phyloP scores from a whole-genome alignment of 2,113 vertebrate species.

The Daubentonia madagascariensis region DNA sequence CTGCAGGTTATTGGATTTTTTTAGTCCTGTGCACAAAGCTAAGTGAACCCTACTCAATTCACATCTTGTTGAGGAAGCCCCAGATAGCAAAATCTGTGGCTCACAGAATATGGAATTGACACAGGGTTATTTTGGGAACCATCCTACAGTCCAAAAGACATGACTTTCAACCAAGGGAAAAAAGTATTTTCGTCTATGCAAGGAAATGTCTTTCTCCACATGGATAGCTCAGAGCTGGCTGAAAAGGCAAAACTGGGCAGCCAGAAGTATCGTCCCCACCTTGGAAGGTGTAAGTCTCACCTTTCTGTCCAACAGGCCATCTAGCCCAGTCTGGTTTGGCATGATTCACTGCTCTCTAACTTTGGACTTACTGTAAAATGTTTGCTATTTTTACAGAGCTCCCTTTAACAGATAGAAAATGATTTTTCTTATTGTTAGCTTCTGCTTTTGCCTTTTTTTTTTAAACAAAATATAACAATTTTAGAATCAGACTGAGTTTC shows the following conservation, averaged over 20 bases:
- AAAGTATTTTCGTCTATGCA: neutral
- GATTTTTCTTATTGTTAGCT: constrained; percentile 14
- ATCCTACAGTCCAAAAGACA: neutral
- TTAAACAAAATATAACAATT: neutral
- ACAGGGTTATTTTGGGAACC: constrained; percentile 4
- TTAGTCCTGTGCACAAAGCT: neutral
- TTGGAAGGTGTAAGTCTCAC: neutral
- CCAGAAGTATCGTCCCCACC: neutral
- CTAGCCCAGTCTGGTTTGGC: neutral
- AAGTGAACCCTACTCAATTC: neutral
- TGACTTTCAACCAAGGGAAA: constrained; percentile 37
- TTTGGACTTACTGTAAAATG: neutral
- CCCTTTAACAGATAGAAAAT: neutral
- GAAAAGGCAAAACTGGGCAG: neutral
- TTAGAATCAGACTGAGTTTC: neutral
- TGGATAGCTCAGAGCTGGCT: neutral
- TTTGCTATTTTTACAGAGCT: constrained; percentile 28
- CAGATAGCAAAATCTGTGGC: neutral
- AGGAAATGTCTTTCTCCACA: constrained; percentile 9
- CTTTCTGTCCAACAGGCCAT: neutral
- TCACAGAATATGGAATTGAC: neutral
- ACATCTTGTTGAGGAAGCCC: neutral
- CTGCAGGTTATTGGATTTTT: neutral
- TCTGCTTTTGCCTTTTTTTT: neutral
- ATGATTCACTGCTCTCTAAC: neutral